A percentile compares a stretch with the other conserved stretches of the same genome.
Conservation (phyloP, 1,140 invertebrate species). For the Trypoxylus dichotomus region DNA sequence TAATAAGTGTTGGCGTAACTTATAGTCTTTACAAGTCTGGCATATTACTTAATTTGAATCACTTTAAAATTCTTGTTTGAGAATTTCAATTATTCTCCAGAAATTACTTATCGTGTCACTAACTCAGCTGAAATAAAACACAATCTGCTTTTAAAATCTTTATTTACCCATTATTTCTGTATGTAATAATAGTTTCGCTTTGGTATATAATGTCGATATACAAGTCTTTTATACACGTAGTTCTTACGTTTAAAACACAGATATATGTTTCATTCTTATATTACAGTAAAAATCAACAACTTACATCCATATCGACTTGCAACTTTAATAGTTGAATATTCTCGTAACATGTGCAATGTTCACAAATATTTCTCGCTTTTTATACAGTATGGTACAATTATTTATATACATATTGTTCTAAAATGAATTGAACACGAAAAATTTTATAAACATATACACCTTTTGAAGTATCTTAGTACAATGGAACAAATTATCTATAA, state of each 20-base stretch:
- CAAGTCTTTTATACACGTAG: background rate
- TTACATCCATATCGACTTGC: background rate
- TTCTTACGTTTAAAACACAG: constrained; percentile 15
- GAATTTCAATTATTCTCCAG: too few relatives aligned
- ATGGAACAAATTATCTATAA: too few relatives aligned
- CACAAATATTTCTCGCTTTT: constrained; percentile 31
- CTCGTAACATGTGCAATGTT: background rate
- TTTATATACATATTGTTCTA: background rate
- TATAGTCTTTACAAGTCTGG: too few relatives aligned
- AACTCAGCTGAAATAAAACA: background rate
- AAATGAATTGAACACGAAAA: background rate
- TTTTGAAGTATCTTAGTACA: background rate
- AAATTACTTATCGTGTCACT: too few relatives aligned
- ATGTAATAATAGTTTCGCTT: background rate
- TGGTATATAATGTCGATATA: constrained; percentile 24
- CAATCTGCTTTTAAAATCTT: background rate
- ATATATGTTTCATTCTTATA: background rate
- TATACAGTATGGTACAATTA: constrained; percentile 33
- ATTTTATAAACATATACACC: background rate
- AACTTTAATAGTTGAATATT: background rate
- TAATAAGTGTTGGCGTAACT: too few relatives aligned
- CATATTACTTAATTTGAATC: too few relatives aligned
- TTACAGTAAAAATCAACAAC: constrained; percentile 2
- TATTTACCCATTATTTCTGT: constrained; percentile 4
- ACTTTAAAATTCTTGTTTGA: too few relatives aligned